Evolutionary conservation across 2,888 invertebrate species (phyloP).

Genomic region (Buathra laborator): DNA sequence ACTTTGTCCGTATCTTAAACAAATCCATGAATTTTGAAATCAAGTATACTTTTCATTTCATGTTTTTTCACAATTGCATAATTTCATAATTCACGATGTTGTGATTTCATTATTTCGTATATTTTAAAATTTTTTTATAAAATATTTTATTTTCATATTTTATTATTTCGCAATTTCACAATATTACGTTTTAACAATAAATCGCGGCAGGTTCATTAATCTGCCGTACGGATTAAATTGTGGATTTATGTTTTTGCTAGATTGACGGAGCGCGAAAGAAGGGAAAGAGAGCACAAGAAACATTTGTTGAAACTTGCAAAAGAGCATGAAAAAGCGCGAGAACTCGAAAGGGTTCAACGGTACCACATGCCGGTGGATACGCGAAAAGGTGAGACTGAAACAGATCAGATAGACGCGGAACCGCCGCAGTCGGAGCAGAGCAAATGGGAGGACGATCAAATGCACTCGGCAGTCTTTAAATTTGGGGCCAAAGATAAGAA

Average conservation of each 20-base stretch:
- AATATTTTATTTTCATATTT: too few species aligned
- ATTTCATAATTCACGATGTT: too few species aligned
- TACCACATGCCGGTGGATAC: slow-evolving; percentile 97
- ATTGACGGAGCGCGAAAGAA: slow-evolving; percentile 94
- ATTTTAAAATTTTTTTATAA: too few species aligned
- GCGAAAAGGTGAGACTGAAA: slow-evolving; percentile 93
- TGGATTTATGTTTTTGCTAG: slow-evolving; percentile 84
- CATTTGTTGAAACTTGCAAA: slow-evolving; percentile 95
- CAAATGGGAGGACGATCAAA: slow-evolving; percentile 99
- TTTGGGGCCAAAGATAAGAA: slow-evolving; percentile 96
- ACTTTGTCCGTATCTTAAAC: too few species aligned
- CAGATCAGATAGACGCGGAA: slow-evolving; percentile 88
- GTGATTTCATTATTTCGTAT: too few species aligned
- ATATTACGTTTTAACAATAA: not conserved
- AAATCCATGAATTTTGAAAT: too few species aligned
- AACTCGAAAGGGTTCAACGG: slow-evolving; percentile 96
- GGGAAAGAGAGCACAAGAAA: slow-evolving; percentile 95
- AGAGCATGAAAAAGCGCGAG: slow-evolving; percentile 97
- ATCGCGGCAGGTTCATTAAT: not conserved
- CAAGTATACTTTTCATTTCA: too few species aligned
- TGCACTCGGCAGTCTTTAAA: slow-evolving; percentile 95
- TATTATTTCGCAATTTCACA: too few species aligned
- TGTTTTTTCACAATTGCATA: too few species aligned
- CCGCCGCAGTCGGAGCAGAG: slow-evolving; percentile 94
- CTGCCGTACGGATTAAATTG: not conserved